Base-by-base conservation (phyloP, 2,113 vertebrate genomes). In the Chlorodrepanis virens region DNA sequence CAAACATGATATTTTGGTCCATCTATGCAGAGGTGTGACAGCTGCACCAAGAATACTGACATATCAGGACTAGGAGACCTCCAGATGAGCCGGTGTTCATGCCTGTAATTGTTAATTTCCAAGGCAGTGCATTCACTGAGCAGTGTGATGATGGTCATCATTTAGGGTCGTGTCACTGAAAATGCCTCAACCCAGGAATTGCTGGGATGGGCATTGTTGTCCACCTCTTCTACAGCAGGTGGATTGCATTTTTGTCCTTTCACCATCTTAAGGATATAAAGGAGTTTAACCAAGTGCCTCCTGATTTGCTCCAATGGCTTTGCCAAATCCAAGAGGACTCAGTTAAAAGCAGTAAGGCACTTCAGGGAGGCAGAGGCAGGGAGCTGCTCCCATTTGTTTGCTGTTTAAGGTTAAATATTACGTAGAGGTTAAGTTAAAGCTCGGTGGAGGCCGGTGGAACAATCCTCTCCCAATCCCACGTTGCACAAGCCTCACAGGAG, bases 41-140 rank as follows among this genome's bases (percentile, higher is more conserved):
- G 57, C 65, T 70, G 25, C 57, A 72, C 52, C 63, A 35, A 19
- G 84, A 88, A 90, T 90, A 88, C 57, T 65, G 59, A 93, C 89
- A 29, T 14, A 40, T n/a, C 37, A 59, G 33, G 49, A 47, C 50
- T 37, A 49, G 19, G 53, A 83, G 64, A 44, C 60, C 81, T 92
- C 74, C 83, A 76, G 83, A 47, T 47, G 95, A 52, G 77, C 65
- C 87, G 88, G 27, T 95, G 65, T 61, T 93, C 78, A 39, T 89
- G 83, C 50, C 63, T 70, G 13, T 69, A 94, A 97, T 96, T 95
- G 97, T 89, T 79, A 75, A 89, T 93, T 97, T 96, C 95, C 28
- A 72, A 37, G 49, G 71, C 39, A 33, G 1, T 0, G 2, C 0
- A 0, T 53, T 76, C 52, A 15, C 2, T 68, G 40, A 45, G 54